Conservation (phyloP, 2,888 invertebrate genomes). For the Fissipunctia ypsillon region DNA sequence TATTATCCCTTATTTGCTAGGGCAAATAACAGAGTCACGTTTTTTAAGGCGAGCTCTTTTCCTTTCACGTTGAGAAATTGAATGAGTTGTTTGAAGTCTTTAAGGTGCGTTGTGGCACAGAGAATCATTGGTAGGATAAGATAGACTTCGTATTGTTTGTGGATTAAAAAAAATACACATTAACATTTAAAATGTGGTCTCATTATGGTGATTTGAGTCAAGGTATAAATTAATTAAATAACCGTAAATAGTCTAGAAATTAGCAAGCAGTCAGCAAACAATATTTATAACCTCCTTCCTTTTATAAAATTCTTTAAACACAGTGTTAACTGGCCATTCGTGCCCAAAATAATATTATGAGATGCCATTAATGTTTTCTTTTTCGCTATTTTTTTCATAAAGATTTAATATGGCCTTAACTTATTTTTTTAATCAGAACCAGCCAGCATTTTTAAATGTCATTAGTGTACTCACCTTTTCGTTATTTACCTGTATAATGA, state of each 20-base stretch:
- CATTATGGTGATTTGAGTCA: neutral
- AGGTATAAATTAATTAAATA: neutral
- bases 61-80: slow-evolving; percentile 1
- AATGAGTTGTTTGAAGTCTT: neutral
- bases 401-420: slow-evolving; percentile 8
- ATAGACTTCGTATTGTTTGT: neutral
- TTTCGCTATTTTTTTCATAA: slow-evolving; percentile 32
- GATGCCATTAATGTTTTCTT: slow-evolving; percentile 36
- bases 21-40: slow-evolving; percentile 45
- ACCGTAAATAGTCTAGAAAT: neutral
- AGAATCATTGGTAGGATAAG: neutral
- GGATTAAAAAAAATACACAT: neutral
- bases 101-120: neutral
- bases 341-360: slow-evolving; percentile 34
- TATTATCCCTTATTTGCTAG: slow-evolving; percentile 52
- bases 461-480: slow-evolving; percentile 14
- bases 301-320: slow-evolving; percentile 3
- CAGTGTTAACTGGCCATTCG: slow-evolving; percentile 26
- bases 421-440: slow-evolving; percentile 8
- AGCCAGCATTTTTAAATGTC: slow-evolving; percentile 13
- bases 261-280: neutral
- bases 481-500: neutral
- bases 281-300: slow-evolving; percentile 23
- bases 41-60: slow-evolving; percentile 16
- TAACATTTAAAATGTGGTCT: neutral